A percentile compares a stretch with the other conserved stretches of the same genome.
phyloP scores from a whole-genome alignment of 92 coral and sea anemone genomes.

The Bergia puertoricense region DNA sequence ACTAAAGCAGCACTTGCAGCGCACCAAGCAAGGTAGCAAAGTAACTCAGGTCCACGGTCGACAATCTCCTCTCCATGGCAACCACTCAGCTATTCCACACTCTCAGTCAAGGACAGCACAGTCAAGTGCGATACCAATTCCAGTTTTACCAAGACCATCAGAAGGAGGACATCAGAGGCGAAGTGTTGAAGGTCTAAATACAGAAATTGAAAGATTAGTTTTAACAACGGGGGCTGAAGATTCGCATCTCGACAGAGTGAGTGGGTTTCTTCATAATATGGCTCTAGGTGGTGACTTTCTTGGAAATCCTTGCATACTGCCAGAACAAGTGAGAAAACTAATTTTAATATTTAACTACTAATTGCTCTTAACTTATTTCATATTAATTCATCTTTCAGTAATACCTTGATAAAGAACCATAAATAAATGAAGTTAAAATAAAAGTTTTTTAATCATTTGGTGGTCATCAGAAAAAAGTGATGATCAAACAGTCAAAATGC shows the following conservation, averaged over 20 bases:
- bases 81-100: conserved; percentile 83
- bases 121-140: conserved; percentile 90
- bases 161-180: conserved; percentile 74
- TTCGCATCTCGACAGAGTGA: conserved; percentile 41
- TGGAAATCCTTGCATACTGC: conserved; percentile 37
- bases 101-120: conserved; percentile 57
- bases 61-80: conserved; percentile 91
- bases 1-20: conserved; percentile 75
- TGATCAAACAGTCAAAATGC: too few species aligned
- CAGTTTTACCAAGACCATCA: conserved; percentile 72
- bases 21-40: conserved; percentile 89
- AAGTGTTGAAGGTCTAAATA: conserved; percentile 87
- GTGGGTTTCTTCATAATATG: conserved; percentile 40
- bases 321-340: conserved; percentile 45
- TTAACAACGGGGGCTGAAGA: conserved; percentile 61
- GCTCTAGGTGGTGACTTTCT: conserved; percentile 35
- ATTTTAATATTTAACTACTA: conserved; percentile 18
- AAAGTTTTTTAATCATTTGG: too few species aligned
- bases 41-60: conserved; percentile 81
- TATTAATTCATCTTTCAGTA: background rate
- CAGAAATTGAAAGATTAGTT: conserved; percentile 86
- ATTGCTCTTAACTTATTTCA: background rate
- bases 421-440: background rate
- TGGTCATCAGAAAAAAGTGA: background rate
- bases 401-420: background rate